Conservation (phyloP, 2,113 vertebrate species). For the Tragelaphus strepsiceros region DNA sequence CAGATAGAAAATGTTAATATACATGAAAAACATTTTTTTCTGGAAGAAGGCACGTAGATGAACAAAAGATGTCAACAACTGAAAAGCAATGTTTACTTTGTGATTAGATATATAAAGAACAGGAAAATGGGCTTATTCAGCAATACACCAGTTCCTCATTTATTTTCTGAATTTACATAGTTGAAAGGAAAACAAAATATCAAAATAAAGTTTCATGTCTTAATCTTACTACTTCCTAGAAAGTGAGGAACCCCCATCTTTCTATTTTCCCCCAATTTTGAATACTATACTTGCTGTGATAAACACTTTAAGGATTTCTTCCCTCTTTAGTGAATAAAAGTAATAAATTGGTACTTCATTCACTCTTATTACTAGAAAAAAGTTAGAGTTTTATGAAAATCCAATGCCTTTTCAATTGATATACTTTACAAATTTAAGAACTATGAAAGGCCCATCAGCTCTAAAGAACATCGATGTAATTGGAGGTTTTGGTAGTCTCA, state of each 20-base stretch:
- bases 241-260: not conserved
- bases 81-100: not conserved
- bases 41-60: not conserved
- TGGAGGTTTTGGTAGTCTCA: not conserved
- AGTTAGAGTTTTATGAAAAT: not conserved
- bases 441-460: not conserved
- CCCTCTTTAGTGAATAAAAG: not conserved
- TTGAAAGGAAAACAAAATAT: not conserved
- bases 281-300: not conserved
- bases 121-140: not conserved
- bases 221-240: not conserved
- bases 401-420: not conserved
- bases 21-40: not conserved
- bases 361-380: not conserved
- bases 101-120: not conserved
- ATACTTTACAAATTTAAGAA: not conserved
- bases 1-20: not conserved
- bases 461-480: not conserved
- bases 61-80: not conserved
- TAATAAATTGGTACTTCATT: not conserved
- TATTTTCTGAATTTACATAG: not conserved
- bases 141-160: not conserved
- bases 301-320: not conserved
- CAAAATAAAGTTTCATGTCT: not conserved
- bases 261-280: not conserved